phyloP scores from a whole-genome alignment of 2,888 invertebrate genomes.

The Apomyelois bistriatella region DNA sequence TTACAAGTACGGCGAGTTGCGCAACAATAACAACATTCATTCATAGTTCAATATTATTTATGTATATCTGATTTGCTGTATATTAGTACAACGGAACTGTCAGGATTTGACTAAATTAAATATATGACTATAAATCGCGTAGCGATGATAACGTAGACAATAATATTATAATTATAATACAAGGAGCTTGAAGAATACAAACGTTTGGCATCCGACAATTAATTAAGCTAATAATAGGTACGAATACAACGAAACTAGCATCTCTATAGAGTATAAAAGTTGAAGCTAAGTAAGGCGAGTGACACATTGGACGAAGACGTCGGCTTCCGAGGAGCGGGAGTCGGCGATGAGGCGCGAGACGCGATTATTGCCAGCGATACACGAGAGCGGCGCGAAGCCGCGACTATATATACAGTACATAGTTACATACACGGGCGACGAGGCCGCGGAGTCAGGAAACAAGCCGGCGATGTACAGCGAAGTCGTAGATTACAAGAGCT shows the following conservation, averaged over 20 bases:
- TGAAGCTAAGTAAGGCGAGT: slow-evolving; percentile 40
- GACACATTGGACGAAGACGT: slow-evolving; percentile 19
- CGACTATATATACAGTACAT: too few relatives aligned
- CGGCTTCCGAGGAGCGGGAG: slow-evolving; percentile 16
- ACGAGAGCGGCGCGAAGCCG: not conserved
- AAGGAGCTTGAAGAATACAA: slow-evolving; percentile 41
- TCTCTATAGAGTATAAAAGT: slow-evolving; percentile 37
- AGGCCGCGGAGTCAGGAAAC: too few relatives aligned
- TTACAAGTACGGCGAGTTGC: slow-evolving; percentile 2
- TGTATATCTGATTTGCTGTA: slow-evolving; percentile 3
- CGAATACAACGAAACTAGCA: slow-evolving; percentile 46
- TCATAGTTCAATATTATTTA: not conserved
- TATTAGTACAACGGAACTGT: slow-evolving; percentile 21
- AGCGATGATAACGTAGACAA: slow-evolving; percentile 37
- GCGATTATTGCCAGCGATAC: too few relatives aligned
- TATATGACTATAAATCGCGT: slow-evolving; percentile 35
- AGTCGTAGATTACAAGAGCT: slow-evolving; percentile 44
- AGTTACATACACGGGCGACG: too few relatives aligned
- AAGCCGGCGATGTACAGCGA: slow-evolving; percentile 48
- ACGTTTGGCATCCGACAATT: slow-evolving; percentile 59
- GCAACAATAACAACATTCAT: slow-evolving; percentile 10
- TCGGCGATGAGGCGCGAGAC: not conserved
- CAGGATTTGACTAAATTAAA: slow-evolving; percentile 27
- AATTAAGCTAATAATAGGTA: slow-evolving; percentile 30
- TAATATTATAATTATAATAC: slow-evolving; percentile 35